These are phyloP conservation scores for Phoxinus phoxinus DNA, from an alignment of 2,113 vertebrate genomes.

Conservation along the genomic window DNA sequence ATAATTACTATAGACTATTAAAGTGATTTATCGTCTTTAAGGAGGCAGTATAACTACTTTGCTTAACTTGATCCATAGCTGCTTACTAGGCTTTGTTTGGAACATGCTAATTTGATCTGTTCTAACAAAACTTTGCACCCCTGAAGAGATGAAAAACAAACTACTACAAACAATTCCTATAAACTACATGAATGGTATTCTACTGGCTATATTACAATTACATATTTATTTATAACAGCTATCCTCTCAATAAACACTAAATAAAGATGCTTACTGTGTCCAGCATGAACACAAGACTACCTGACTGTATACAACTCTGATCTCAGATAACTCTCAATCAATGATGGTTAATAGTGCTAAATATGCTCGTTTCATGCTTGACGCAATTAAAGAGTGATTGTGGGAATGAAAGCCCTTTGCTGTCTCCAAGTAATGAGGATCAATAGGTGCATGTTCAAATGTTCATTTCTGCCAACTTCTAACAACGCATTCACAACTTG, in stretches of 20 bases:
- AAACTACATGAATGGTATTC: not conserved
- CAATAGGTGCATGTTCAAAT: constrained; percentile 82
- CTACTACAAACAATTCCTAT: not conserved
- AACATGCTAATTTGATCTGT: not conserved
- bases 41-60: not conserved
- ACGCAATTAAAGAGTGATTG: constrained; percentile 80
- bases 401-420: constrained; percentile 81
- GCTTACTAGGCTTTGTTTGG: not conserved
- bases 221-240: not conserved
- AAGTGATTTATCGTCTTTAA: not conserved
- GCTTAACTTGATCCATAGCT: not conserved
- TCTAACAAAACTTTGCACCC: not conserved
- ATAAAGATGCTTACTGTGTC: not conserved
- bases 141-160: not conserved
- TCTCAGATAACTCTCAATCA: constrained; percentile 63
- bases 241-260: constrained; percentile 1
- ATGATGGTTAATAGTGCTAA: constrained; percentile 71
- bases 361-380: constrained; percentile 69
- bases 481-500: constrained; percentile 44
- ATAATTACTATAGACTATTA: not conserved
- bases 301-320: not conserved
- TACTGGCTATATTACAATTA: not conserved
- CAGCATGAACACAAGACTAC: not conserved
- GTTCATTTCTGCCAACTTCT: constrained; percentile 70
- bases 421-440: constrained; percentile 83